Conservation (phyloP, 2,888 invertebrate genomes). For the Microplitis manilae region DNA sequence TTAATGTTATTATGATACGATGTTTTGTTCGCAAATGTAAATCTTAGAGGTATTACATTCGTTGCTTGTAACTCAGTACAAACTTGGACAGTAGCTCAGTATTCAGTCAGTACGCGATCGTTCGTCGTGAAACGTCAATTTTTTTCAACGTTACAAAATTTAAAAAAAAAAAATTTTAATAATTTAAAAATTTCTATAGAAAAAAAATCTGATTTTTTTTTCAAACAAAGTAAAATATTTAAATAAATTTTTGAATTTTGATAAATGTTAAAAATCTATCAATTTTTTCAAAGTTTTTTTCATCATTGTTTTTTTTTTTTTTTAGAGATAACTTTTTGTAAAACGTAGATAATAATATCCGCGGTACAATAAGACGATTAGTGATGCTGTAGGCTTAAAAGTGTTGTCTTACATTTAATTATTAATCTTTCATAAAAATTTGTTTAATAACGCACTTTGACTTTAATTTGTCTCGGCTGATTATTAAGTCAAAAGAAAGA, state of each 20-base stretch:
- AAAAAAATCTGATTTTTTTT: background rate
- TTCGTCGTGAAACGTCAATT: slow-evolving; percentile 27
- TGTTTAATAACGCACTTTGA: background rate
- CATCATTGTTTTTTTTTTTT: background rate
- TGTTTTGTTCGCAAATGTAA: background rate
- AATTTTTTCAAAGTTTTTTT: background rate
- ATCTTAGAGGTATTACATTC: slow-evolving; percentile 7
- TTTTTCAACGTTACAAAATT: background rate
- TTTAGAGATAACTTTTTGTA: background rate
- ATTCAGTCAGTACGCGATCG: slow-evolving; percentile 50
- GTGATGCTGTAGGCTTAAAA: background rate
- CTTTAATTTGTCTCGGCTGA: background rate
- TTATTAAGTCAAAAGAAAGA: background rate
- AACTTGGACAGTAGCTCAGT: background rate
- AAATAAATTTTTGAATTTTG: no score
- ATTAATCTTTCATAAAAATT: background rate
- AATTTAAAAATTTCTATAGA: background rate
- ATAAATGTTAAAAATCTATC: no score
- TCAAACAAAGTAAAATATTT: no score
- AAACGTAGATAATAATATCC: background rate
- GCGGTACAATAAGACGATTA: background rate
- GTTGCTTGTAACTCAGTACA: background rate
- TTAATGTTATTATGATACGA: no score
- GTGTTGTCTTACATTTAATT: background rate
- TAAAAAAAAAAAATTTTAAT: background rate